phyloP scores from a whole-genome alignment of 2,113 vertebrate genomes.

The Eubucco bourcierii region DNA sequence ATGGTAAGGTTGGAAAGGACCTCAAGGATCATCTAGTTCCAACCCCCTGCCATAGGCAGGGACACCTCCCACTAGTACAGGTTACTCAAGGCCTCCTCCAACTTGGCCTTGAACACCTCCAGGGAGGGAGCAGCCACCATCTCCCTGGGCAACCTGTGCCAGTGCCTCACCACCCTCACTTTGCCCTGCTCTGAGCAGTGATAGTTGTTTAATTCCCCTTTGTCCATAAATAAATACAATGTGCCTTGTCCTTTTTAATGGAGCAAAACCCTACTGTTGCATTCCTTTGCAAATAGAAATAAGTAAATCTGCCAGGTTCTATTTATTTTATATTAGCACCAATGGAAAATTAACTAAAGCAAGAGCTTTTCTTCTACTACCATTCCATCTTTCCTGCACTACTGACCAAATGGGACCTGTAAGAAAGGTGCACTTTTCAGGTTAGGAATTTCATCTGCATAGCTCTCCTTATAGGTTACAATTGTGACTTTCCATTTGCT shows the following conservation, averaged over 20 bases:
- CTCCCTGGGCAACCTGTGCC: no score
- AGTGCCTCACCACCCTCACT: no score
- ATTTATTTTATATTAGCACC: background rate
- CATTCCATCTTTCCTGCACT: background rate
- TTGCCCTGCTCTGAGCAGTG: background rate
- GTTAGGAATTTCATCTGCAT: background rate
- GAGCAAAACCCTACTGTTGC: background rate
- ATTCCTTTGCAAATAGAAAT: background rate
- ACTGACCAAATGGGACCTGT: background rate
- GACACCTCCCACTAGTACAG: no score
- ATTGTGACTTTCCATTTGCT: background rate
- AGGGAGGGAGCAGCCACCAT: no score
- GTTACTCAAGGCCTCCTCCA: no score
- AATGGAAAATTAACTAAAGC: background rate
- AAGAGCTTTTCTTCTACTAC: background rate
- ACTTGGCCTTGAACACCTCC: no score
- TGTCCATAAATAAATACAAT: background rate
- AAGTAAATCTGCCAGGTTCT: no score
- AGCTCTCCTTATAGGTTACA: background rate
- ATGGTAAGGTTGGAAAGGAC: no score
- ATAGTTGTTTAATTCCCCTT: background rate
- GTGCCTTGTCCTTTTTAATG: background rate
- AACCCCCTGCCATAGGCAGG: no score
- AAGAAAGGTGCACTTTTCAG: background rate
- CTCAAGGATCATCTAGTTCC: no score